These are phyloP conservation scores for Brachionus koreanus DNA, from an alignment of 1,140 invertebrate species.

Conservation along the genomic window DNA sequence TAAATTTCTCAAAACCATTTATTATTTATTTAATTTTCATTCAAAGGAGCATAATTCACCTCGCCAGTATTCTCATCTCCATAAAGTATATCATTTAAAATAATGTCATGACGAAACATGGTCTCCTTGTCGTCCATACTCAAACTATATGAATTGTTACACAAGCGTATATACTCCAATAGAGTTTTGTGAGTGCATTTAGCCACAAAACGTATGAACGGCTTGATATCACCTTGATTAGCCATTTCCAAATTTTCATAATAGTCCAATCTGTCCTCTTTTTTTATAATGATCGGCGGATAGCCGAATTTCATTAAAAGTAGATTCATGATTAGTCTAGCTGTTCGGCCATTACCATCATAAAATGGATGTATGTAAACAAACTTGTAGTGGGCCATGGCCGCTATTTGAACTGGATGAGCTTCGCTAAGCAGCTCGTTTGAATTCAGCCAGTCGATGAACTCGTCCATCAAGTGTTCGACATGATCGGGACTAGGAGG, in stretches of 20 bases:
- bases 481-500: slow-evolving; percentile 79
- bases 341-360: slow-evolving; percentile 86
- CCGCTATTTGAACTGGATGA: slow-evolving; percentile 71
- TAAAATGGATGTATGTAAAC: slow-evolving; percentile 79
- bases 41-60: background rate
- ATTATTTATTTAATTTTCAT: background rate
- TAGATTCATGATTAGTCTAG: slow-evolving; percentile 88
- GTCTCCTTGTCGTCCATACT: background rate
- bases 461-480: slow-evolving; percentile 75
- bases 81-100: background rate
- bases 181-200: slow-evolving; percentile 85
- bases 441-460: slow-evolving; percentile 80
- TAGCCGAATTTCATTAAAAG: slow-evolving; percentile 96
- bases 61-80: background rate
- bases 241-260: slow-evolving; percentile 82
- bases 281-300: slow-evolving; percentile 88
- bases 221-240: slow-evolving; percentile 73
- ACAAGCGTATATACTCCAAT: slow-evolving; percentile 69
- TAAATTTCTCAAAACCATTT: too few species aligned
- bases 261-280: slow-evolving; percentile 72
- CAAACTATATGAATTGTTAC: slow-evolving; percentile 38
- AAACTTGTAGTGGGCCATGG: slow-evolving; percentile 89
- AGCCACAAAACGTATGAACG: slow-evolving; percentile 72
- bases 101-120: slow-evolving; percentile 16
- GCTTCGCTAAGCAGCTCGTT: slow-evolving; percentile 73